A percentile compares a stretch with the other conserved stretches of the same genome.
Evolutionary conservation across 2,888 invertebrate genomes (phyloP).

Genomic region (Sminthurinus aureus): DNA sequence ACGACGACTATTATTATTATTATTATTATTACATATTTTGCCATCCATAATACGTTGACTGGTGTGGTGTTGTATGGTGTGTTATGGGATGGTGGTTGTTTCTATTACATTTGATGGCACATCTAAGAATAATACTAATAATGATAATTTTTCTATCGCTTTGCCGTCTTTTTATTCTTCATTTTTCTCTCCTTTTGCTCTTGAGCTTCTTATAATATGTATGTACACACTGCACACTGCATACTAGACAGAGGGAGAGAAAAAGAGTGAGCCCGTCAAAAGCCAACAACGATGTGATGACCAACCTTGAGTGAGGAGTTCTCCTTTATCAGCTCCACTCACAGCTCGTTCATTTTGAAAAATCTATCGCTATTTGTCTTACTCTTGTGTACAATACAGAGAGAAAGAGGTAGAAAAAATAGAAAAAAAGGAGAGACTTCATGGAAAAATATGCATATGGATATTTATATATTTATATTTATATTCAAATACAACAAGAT

Average conservation of each 20-base stretch:
- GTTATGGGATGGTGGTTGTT: neutral
- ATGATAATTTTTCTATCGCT: neutral
- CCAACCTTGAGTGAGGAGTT: constrained; percentile 43
- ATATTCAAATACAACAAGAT: neutral
- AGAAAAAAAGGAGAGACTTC: neutral
- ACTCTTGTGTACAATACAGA: constrained; percentile 38
- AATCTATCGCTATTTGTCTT: constrained; percentile 60
- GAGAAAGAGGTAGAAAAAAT: neutral
- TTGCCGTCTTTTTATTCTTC: constrained; percentile 7
- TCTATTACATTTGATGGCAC: constrained; percentile 19
- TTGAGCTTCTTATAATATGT: neutral
- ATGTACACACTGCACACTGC: neutral
- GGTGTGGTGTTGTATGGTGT: neutral
- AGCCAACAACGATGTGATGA: constrained; percentile 35
- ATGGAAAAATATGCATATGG: constrained; percentile 27
- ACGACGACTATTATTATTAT: neutral
- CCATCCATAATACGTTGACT: neutral
- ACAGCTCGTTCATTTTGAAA: constrained; percentile 58
- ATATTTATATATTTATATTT: constrained; percentile 23
- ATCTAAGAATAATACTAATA: constrained; percentile 29
- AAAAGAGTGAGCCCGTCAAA: constrained; percentile 20
- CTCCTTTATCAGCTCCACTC: constrained; percentile 50
- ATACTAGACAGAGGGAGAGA: neutral
- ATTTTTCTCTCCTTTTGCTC: constrained; percentile 2
- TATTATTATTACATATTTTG: too few relatives aligned